Conservation (phyloP, 2,113 vertebrate species). For the Stomatorhinus ivindoensis region DNA sequence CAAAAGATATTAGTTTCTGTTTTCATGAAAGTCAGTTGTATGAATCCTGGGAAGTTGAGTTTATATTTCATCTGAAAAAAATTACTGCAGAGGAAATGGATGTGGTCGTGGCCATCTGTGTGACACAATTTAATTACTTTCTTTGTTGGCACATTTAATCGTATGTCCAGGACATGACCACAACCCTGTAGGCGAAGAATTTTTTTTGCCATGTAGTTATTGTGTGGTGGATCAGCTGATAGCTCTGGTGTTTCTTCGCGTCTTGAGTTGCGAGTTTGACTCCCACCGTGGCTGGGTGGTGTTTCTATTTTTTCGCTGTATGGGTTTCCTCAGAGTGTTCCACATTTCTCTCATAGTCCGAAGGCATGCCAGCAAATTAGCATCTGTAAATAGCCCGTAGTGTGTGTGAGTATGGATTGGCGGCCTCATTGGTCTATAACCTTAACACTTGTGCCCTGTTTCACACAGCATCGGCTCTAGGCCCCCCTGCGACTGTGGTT, state of each 20-base stretch:
- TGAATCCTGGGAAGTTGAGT: background rate
- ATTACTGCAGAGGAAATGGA: background rate
- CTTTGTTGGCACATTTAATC: slow-evolving; percentile 14
- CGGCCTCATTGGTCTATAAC: background rate
- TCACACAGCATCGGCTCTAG: background rate
- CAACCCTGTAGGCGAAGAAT: background rate
- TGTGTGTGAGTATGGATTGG: background rate
- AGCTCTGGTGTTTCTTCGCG: background rate
- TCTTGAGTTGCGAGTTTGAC: background rate
- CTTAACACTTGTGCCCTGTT: background rate
- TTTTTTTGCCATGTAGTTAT: background rate
- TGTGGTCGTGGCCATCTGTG: background rate
- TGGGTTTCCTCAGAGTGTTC: background rate
- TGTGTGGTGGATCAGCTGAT: background rate
- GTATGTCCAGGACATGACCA: slow-evolving; percentile 10
- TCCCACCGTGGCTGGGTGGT: background rate
- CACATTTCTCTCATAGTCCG: background rate
- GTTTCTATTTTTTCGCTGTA: background rate
- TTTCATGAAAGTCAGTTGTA: background rate
- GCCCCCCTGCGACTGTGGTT: background rate
- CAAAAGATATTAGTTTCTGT: background rate
- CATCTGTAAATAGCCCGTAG: background rate
- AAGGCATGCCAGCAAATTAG: background rate
- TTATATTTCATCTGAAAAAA: background rate
- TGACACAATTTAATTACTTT: slow-evolving; percentile 6